Conservation (phyloP, 2,113 vertebrate species). For the Muntiacus muntjak region DNA sequence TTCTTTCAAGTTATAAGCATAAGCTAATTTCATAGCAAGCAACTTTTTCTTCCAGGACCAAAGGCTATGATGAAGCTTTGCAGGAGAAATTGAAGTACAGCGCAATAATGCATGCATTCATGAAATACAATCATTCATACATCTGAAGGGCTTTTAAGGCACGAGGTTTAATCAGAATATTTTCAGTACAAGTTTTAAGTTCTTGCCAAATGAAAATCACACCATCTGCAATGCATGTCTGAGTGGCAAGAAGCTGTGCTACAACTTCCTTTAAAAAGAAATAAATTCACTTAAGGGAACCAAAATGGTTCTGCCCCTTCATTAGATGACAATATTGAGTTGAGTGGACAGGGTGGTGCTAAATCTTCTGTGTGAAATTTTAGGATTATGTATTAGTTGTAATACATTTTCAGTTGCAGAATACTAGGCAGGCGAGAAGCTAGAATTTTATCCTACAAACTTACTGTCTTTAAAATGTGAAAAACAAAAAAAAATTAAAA, state of each 20-base stretch:
- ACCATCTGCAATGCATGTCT: not conserved
- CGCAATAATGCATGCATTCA: not conserved
- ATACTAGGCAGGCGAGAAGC: not conserved
- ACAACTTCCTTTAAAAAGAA: slow-evolving; percentile 31
- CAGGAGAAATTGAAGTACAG: slow-evolving; percentile 25
- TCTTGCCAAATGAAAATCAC: slow-evolving; percentile 9
- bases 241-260: slow-evolving; percentile 30
- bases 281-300: slow-evolving; percentile 5
- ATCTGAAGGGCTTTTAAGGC: slow-evolving; percentile 18
- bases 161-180: slow-evolving; percentile 22
- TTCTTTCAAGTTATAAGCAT: slow-evolving; percentile 31
- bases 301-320: not conserved
- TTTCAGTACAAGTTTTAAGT: slow-evolving; percentile 38
- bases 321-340: not conserved
- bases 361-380: not conserved
- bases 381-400: not conserved
- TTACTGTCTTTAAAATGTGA: not conserved
- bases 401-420: not conserved
- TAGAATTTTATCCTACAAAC: not conserved
- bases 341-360: not conserved
- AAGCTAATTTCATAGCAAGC: slow-evolving; percentile 35
- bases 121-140: slow-evolving; percentile 13
- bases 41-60: slow-evolving; percentile 2
- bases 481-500: not conserved
- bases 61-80: slow-evolving; percentile 11